phyloP scores from a whole-genome alignment of 2,888 invertebrate species.

The Rosalia funebris region DNA sequence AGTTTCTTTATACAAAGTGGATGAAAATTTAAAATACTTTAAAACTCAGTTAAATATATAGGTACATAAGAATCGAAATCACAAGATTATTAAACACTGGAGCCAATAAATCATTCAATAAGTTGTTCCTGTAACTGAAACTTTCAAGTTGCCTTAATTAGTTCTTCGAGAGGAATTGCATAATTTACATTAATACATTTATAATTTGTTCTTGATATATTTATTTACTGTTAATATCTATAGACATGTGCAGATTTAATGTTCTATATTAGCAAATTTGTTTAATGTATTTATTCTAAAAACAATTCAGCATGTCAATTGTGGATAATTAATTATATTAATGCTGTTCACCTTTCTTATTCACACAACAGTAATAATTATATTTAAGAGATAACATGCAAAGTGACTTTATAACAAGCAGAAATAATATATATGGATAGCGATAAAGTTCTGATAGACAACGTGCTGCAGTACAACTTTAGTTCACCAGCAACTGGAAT shows the following conservation, averaged over 20 bases:
- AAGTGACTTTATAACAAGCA: too few species aligned
- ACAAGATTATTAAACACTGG: too few species aligned
- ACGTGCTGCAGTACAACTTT: too few species aligned
- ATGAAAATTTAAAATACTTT: too few species aligned
- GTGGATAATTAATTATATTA: background rate
- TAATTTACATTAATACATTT: constrained; percentile 10
- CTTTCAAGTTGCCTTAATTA: background rate
- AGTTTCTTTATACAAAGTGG: too few species aligned
- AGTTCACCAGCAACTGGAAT: too few species aligned
- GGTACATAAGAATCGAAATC: too few species aligned
- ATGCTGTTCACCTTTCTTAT: background rate
- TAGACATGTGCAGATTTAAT: constrained; percentile 7
- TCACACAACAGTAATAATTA: background rate
- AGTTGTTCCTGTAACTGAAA: too few species aligned
- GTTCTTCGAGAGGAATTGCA: background rate
- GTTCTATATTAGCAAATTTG: background rate
- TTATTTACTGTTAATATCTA: constrained; percentile 8
- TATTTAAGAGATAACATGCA: background rate
- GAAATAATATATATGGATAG: too few species aligned
- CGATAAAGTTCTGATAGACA: too few species aligned
- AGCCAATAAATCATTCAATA: too few species aligned
- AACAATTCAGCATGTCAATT: background rate
- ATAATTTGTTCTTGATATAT: constrained; percentile 13
- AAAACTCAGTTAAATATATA: too few species aligned
- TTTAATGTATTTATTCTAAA: background rate